phyloP scores from a whole-genome alignment of 2,113 vertebrate species.

The Nerophis ophidion region DNA sequence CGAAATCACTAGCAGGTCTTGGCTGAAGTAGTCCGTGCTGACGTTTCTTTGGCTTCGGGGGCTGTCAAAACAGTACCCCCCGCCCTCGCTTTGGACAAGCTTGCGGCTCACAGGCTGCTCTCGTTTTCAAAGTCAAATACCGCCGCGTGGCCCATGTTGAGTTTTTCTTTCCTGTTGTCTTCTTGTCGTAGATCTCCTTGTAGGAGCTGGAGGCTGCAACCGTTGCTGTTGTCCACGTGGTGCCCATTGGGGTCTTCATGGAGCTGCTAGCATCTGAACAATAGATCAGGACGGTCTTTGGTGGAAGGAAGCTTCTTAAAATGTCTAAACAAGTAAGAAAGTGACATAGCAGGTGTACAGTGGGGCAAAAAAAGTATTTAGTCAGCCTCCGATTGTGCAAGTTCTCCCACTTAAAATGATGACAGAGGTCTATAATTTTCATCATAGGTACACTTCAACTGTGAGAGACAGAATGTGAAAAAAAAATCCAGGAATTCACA shows the following conservation, averaged over 20 bases:
- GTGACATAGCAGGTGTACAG: slow-evolving; percentile 7
- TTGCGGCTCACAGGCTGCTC: slow-evolving; percentile 71
- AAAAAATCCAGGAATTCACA: no score
- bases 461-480: no score
- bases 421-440: no score
- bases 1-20: slow-evolving; percentile 66
- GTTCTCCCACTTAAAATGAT: no score
- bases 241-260: slow-evolving; percentile 67
- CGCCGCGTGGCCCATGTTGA: slow-evolving; percentile 63
- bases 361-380: no score
- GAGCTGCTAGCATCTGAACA: slow-evolving; percentile 71
- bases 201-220: slow-evolving; percentile 70
- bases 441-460: no score
- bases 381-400: no score
- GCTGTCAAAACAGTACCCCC: slow-evolving; percentile 65
- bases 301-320: slow-evolving; percentile 1
- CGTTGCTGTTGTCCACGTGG: slow-evolving; percentile 16
- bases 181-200: slow-evolving; percentile 75
- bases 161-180: slow-evolving; percentile 56
- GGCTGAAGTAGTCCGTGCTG: slow-evolving; percentile 43
- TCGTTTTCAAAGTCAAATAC: slow-evolving; percentile 86
- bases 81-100: slow-evolving; percentile 18
- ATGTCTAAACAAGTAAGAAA: slow-evolving; percentile 4
- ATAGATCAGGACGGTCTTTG: slow-evolving; percentile 66
- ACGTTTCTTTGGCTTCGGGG: slow-evolving; percentile 60